These are phyloP conservation scores for Papilio gigon DNA, from an alignment of 2,888 invertebrate species.

Conservation along the genomic window DNA sequence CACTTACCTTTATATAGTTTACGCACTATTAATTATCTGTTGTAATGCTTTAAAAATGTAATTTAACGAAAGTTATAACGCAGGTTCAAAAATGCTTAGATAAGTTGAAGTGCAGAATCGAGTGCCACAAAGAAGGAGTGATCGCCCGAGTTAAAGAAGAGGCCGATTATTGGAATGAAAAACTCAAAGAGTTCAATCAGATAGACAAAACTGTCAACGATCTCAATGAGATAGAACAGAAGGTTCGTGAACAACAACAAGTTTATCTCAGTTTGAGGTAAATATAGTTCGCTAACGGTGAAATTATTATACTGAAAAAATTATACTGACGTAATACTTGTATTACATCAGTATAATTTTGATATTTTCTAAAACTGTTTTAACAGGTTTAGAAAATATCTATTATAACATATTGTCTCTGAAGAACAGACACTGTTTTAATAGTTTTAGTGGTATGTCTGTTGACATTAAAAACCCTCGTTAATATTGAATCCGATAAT, in stretches of 20 bases:
- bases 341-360: too few species aligned
- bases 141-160: conserved; percentile 55
- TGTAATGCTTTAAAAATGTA: neutral
- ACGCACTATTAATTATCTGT: neutral
- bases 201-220: conserved; percentile 53
- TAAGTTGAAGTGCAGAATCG: conserved; percentile 55
- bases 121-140: conserved; percentile 49
- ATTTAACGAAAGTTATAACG: neutral
- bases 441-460: too few species aligned
- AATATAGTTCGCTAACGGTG: neutral
- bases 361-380: too few species aligned
- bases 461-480: too few species aligned
- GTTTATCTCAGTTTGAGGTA: conserved; percentile 52
- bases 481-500: too few species aligned
- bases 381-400: too few species aligned
- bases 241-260: conserved; percentile 50
- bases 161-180: conserved; percentile 55
- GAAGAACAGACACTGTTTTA: too few species aligned
- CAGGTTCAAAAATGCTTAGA: conserved; percentile 55
- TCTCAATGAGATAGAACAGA: conserved; percentile 52
- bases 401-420: too few species aligned
- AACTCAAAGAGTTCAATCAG: conserved; percentile 53
- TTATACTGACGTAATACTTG: neutral
- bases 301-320: too few species aligned
- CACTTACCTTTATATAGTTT: neutral